A percentile compares a stretch with the other conserved stretches of the same genome.
Evolutionary conservation across 1,140 invertebrate species (phyloP).

Genomic region (Drosophila serrata): DNA sequence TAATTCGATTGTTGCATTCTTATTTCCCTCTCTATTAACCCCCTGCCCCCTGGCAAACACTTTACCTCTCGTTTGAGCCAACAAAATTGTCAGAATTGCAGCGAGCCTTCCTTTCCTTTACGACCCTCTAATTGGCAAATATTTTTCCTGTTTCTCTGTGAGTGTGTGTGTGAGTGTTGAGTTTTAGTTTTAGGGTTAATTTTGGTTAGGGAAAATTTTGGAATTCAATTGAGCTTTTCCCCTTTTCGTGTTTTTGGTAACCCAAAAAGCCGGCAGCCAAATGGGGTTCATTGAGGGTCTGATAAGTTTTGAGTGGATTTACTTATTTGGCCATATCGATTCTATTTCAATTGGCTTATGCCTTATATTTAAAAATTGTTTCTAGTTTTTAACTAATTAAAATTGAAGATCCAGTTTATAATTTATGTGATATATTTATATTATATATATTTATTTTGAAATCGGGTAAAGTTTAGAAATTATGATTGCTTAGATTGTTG

Average conservation of each 20-base stretch:
- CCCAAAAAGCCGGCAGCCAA: constrained; percentile 2
- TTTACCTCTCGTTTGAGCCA: constrained; percentile 30
- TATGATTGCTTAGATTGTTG: neutral
- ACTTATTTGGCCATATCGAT: neutral
- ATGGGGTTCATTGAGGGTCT: constrained; percentile 1
- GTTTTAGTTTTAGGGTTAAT: constrained; percentile 35
- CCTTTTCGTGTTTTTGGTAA: neutral
- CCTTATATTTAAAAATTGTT: neutral
- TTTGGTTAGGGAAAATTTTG: constrained; percentile 9
- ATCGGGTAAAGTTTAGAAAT: too few species aligned
- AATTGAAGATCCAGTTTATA: too few species aligned
- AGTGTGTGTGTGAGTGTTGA: neutral
- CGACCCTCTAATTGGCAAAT: constrained; percentile 41
- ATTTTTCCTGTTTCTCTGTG: constrained; percentile 15
- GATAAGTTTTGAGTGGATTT: constrained; percentile 15
- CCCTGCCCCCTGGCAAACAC: neutral
- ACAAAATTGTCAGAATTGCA: constrained; percentile 7
- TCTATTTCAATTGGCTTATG: neutral
- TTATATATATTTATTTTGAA: too few species aligned
- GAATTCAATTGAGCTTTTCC: constrained; percentile 6
- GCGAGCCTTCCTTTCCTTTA: constrained; percentile 6
- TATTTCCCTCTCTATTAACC: neutral
- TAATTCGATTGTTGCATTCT: constrained; percentile 44
- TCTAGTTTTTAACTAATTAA: too few species aligned
- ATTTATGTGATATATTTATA: too few species aligned